These are phyloP conservation scores for Eledona agricola DNA, from an alignment of 2,888 invertebrate species.

Conservation along the genomic window DNA sequence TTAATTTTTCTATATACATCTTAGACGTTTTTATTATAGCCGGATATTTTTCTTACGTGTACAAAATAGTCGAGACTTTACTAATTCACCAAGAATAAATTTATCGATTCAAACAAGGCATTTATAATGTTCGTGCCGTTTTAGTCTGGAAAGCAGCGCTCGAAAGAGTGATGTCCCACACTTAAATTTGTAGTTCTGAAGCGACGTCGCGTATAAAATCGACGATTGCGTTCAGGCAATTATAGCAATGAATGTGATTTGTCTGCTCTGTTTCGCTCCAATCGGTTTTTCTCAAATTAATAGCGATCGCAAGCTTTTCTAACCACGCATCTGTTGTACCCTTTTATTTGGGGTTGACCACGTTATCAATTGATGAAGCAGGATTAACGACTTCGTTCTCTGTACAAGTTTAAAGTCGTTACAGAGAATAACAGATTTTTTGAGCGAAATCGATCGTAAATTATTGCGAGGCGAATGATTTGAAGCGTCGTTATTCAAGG, in stretches of 20 bases:
- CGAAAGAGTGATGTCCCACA: no score
- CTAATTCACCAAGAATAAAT: no score
- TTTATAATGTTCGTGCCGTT: no score
- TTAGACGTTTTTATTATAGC: no score
- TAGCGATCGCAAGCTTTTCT: conserved; percentile 6
- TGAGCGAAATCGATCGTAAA: conserved; percentile 8
- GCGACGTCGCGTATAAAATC: neutral
- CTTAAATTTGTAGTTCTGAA: no score
- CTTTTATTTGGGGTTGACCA: conserved; percentile 28
- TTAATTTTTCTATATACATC: no score
- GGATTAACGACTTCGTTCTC: conserved; percentile 32
- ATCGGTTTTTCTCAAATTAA: conserved; percentile 13
- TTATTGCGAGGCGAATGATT: no score
- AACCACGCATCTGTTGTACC: conserved; percentile 15
- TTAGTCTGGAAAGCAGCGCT: no score
- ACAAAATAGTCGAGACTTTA: no score
- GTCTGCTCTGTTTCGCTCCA: conserved; percentile 1
- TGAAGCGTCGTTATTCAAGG: neutral
- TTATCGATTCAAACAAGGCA: no score
- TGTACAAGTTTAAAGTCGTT: conserved; percentile 32
- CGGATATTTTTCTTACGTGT: no score
- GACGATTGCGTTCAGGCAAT: conserved; percentile 3
- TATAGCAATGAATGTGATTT: neutral
- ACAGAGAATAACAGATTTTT: conserved; percentile 29
- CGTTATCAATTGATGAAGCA: conserved; percentile 27